Percentiles rank a stretch among this genome's conserved stretches.
Evolutionary conservation across 2,797 vertebrate genomes (phyloP).

Genomic region (Sitta carolinensis): DNA sequence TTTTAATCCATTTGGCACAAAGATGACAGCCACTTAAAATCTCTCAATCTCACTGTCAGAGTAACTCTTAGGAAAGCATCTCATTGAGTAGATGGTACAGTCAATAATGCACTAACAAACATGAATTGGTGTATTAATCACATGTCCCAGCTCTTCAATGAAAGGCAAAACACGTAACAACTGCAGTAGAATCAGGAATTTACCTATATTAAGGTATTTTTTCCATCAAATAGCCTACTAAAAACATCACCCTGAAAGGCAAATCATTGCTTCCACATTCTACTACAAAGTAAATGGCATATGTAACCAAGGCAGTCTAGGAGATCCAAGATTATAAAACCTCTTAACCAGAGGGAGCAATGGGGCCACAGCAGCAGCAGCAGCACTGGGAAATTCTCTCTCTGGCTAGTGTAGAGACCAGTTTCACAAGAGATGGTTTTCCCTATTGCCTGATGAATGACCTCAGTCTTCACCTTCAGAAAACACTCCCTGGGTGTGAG

Average conservation of each 20-base stretch:
- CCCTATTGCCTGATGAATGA: constrained; percentile 23
- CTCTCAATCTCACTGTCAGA: not conserved
- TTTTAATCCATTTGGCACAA: not conserved
- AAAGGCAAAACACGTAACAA: not conserved
- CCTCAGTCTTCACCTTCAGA: constrained; percentile 23
- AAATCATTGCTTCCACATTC: not conserved
- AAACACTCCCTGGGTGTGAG: constrained; percentile 5
- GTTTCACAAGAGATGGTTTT: constrained; percentile 29
- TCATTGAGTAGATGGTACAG: not conserved
- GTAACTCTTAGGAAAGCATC: not conserved
- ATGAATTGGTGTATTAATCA: not conserved
- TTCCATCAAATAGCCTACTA: not conserved
- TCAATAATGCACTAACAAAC: not conserved
- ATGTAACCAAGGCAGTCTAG: not conserved
- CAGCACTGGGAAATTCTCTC: not conserved
- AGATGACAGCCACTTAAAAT: not conserved
- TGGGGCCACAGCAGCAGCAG: not conserved
- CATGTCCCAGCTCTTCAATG: not conserved
- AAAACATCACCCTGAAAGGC: not conserved
- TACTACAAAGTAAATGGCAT: not conserved
- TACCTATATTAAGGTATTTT: not conserved
- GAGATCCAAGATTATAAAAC: not conserved
- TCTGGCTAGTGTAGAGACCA: not conserved
- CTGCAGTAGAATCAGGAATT: not conserved
- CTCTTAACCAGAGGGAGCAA: not conserved